Evolutionary conservation across 2,888 invertebrate genomes (phyloP).

Genomic region (Drosophila hamatofila): DNA sequence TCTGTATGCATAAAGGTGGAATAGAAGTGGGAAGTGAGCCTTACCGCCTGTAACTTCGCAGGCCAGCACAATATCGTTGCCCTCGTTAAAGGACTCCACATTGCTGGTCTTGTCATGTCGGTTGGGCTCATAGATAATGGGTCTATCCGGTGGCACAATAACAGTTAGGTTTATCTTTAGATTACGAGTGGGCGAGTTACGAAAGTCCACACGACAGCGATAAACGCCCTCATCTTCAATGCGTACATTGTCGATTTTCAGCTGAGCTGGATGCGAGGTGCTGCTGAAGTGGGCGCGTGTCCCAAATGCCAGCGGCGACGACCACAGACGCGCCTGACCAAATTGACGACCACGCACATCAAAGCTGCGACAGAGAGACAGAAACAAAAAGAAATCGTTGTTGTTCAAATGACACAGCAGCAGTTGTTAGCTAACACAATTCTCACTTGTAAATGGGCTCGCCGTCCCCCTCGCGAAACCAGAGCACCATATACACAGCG

Average conservation of each 20-base stretch:
- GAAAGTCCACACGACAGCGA: constrained; percentile 91
- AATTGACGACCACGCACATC: constrained; percentile 91
- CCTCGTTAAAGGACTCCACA: constrained; percentile 94
- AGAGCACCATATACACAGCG: constrained; percentile 94
- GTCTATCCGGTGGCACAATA: constrained; percentile 92
- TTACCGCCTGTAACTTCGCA: constrained; percentile 94
- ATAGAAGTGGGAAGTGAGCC: constrained; percentile 42
- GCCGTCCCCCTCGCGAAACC: constrained; percentile 94
- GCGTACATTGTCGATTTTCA: constrained; percentile 88
- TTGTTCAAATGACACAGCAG: neutral
- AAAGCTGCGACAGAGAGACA: constrained; percentile 86
- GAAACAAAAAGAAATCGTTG: neutral
- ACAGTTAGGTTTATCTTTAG: constrained; percentile 91
- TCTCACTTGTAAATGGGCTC: constrained; percentile 94
- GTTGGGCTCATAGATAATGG: constrained; percentile 92
- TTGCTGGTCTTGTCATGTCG: constrained; percentile 91
- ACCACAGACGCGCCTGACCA: constrained; percentile 93
- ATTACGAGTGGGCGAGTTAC: constrained; percentile 90
- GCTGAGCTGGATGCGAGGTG: constrained; percentile 91
- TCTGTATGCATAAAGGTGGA: neutral
- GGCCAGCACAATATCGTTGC: constrained; percentile 91
- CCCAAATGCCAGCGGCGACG: constrained; percentile 91
- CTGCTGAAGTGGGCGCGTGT: constrained; percentile 94
- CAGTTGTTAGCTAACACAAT: constrained; percentile 1
- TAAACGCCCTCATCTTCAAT: constrained; percentile 89